Base-by-base conservation (phyloP, 2,888 invertebrate genomes). In the Orchestes rusci region DNA sequence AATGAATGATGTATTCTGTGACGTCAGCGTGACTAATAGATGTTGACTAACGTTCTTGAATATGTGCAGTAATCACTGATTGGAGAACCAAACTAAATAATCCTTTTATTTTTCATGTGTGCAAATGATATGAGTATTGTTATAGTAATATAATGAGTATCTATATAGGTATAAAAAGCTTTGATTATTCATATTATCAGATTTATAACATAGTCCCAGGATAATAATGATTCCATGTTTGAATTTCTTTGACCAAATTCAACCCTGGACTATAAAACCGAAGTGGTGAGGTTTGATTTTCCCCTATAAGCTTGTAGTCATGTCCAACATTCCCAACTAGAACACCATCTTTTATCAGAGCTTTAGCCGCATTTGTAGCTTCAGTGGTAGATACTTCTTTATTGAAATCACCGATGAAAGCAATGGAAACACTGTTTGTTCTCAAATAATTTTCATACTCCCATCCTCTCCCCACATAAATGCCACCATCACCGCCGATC, bases 401-500 rank as follows among this genome's bases (percentile, higher is more conserved):
- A 3, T 39, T 48, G 20, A 45, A 57, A 29, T 47, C 54, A n/a
- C 57, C 57, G n/a, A 53, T 45, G 27, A 53, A 50, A 2, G 45
- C 46, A 16, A 57, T 43, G n/a, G 48, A 50, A 3, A 53, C 37
- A 5, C 47, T 50, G 19, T 50, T 28, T 1, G 38, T 12, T 16
- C 43, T 32, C 10, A 48, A 2, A 16, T 16, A 30, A 18, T 48
- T 48, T n/a, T 43, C 27, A 10, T 27, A 4, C 2, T 13, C 13
- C 74, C 75, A 75, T 29, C 73, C 74, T 44, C 74, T 65, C 19
- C 73, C 75, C 31, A 70, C 70, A 55, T 74, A 75, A 20, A 74
- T 62, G 47, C 69, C 68, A 3, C 73, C 76, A 60, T 77, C 77
- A 19, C 72, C 70, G 4, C 75, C 76, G 42, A 79, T 68, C 53